A percentile compares a stretch with the other conserved stretches of the same genome.
Conservation (phyloP, 2,113 vertebrate genomes). For the Heptranchias perlo region DNA sequence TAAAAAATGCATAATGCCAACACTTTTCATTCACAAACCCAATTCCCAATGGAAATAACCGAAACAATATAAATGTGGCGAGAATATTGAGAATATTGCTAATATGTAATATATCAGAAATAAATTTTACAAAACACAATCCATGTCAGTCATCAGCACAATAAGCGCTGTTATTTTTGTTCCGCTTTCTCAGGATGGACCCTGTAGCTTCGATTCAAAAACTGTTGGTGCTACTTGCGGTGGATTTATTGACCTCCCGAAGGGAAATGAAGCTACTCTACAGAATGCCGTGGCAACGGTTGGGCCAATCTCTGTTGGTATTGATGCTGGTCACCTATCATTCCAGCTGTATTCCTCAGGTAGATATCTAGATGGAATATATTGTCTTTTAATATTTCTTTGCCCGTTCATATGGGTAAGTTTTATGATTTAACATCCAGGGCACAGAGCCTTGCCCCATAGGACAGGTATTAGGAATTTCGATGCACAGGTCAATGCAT, state of each 20-base stretch:
- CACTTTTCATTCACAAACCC: background rate
- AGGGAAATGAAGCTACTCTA: background rate
- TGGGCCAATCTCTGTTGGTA: slow-evolving; percentile 33
- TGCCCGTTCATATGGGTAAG: background rate
- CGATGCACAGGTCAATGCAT: background rate
- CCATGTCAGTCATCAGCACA: background rate
- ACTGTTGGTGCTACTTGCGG: background rate
- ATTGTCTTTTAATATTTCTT: background rate
- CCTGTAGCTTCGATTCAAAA: background rate
- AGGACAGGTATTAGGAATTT: background rate
- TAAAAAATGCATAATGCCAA: background rate
- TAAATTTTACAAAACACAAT: background rate
- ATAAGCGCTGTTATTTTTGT: background rate
- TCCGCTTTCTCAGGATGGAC: background rate
- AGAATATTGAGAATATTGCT: background rate
- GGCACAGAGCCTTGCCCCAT: background rate
- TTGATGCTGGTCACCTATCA: background rate
- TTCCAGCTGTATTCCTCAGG: slow-evolving; percentile 28
- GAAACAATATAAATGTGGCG: background rate
- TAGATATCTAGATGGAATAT: background rate
- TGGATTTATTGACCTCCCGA: background rate
- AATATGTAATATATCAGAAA: background rate
- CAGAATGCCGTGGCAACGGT: background rate
- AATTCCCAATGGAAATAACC: background rate
- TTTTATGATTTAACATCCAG: background rate